These are phyloP conservation scores for Romanogobio albipinnatus DNA, from an alignment of 2,113 vertebrate species.

Conservation along the genomic window DNA sequence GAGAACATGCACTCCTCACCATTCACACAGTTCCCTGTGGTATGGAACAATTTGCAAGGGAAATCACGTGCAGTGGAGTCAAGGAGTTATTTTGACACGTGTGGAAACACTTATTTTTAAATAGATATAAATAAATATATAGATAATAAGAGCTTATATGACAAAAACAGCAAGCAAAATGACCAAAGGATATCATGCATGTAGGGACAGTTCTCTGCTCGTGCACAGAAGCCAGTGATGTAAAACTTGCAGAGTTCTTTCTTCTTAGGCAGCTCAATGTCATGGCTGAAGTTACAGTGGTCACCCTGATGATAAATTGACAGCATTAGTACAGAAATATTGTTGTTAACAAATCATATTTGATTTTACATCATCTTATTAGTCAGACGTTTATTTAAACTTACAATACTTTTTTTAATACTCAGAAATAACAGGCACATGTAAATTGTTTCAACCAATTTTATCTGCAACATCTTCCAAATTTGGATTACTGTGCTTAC, in stretches of 20 bases:
- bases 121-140: background rate
- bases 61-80: slow-evolving; percentile 84
- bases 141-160: background rate
- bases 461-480: background rate
- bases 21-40: slow-evolving; percentile 94
- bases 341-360: background rate
- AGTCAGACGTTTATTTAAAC: background rate
- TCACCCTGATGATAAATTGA: slow-evolving; percentile 80
- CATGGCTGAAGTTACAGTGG: slow-evolving; percentile 96
- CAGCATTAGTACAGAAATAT: slow-evolving; percentile 15
- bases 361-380: background rate
- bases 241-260: slow-evolving; percentile 98
- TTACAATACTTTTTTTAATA: background rate
- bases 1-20: slow-evolving; percentile 97
- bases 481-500: slow-evolving; percentile 69
- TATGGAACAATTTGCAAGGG: slow-evolving; percentile 94
- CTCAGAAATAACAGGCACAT: background rate
- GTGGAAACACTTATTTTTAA: background rate
- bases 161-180: background rate
- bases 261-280: slow-evolving; percentile 93
- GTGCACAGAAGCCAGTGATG: slow-evolving; percentile 92
- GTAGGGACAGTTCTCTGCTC: slow-evolving; percentile 93
- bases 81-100: slow-evolving; percentile 69
- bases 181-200: slow-evolving; percentile 96
- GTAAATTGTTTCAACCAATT: background rate